phyloP scores from a whole-genome alignment of 2,888 invertebrate species.

The Drosophila diplacantha region DNA sequence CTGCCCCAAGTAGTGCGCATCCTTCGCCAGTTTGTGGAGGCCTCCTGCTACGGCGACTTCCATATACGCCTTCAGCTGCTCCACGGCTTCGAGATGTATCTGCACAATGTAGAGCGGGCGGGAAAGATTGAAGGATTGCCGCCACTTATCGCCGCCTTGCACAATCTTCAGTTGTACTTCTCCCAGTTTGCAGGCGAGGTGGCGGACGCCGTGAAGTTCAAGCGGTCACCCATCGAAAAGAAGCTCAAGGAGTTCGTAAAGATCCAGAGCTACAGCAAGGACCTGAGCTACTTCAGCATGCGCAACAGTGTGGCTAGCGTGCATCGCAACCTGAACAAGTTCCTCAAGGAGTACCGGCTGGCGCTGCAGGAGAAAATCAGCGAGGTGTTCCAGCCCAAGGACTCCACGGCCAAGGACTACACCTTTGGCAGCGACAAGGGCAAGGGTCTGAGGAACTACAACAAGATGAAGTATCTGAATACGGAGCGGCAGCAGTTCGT shows the following conservation, averaged over 20 bases:
- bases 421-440: constrained; percentile 71
- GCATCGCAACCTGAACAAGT: constrained; percentile 91
- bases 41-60: constrained; percentile 90
- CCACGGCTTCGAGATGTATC: constrained; percentile 88
- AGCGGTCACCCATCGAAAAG: constrained; percentile 91
- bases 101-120: constrained; percentile 79
- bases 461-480: constrained; percentile 65
- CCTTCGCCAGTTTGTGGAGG: constrained; percentile 89
- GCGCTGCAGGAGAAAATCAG: constrained; percentile 76
- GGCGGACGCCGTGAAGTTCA: constrained; percentile 81
- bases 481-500: constrained; percentile 76
- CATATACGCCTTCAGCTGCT: constrained; percentile 87
- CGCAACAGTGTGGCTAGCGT: constrained; percentile 92
- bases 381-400: constrained; percentile 76
- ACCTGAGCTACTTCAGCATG: constrained; percentile 95
- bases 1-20: constrained; percentile 78
- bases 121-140: constrained; percentile 36
- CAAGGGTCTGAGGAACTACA: constrained; percentile 74
- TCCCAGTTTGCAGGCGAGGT: constrained; percentile 86
- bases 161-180: constrained; percentile 92
- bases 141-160: constrained; percentile 82
- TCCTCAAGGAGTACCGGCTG: constrained; percentile 90
- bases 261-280: constrained; percentile 95
- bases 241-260: constrained; percentile 95
- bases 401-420: constrained; percentile 73